Percentiles rank a stretch among this genome's conserved stretches.
These are phyloP conservation scores for Barnardius zonarius DNA, from an alignment of 2,113 vertebrate species.

Conservation along the genomic window DNA sequence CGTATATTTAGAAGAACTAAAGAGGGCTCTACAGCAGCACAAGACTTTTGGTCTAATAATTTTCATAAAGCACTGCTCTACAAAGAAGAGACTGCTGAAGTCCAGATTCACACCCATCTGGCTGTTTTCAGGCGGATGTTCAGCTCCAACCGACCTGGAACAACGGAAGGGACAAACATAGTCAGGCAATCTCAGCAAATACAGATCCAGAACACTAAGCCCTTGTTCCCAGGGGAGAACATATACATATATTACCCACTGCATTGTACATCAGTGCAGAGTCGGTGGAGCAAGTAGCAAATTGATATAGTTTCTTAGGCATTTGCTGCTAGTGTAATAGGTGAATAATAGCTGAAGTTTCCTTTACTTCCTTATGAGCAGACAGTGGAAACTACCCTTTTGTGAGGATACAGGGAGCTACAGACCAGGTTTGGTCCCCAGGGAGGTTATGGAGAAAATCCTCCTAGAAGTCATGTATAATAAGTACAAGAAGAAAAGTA, in stretches of 20 bases:
- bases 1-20: not conserved
- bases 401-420: not conserved
- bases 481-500: not conserved
- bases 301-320: accelerated
- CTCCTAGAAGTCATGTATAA: not conserved
- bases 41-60: not conserved
- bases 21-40: not conserved
- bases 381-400: not conserved
- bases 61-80: too few species aligned
- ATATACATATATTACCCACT: accelerated
- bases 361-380: not conserved
- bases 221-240: not conserved
- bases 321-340: not conserved
- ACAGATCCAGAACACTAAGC: not conserved
- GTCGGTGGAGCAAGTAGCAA: not conserved
- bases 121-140: not conserved
- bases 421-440: not conserved
- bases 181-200: not conserved
- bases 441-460: not conserved
- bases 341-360: not conserved
- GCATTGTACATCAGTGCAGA: not conserved
- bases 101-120: not conserved
- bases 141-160: not conserved
- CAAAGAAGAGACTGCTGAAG: not conserved
- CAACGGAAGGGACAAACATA: accelerated